Conservation (phyloP, 1,140 invertebrate genomes). For the Papilio xuthus region DNA sequence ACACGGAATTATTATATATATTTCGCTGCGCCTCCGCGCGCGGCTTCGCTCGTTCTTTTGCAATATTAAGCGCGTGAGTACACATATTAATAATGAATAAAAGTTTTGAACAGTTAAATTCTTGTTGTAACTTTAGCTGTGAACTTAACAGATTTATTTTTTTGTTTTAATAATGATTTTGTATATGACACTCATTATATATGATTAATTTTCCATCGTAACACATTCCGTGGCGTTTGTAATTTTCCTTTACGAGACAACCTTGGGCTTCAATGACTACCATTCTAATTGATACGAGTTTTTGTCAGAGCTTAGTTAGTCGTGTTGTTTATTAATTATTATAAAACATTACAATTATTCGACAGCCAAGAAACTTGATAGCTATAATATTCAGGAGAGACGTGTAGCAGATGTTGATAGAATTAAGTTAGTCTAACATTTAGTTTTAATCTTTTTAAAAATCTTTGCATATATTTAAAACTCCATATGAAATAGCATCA, state of each 20-base stretch:
- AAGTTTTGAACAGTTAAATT: not conserved
- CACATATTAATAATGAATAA: not conserved
- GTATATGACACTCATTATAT: no score
- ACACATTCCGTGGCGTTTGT: not conserved
- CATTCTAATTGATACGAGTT: not conserved
- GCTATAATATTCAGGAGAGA: no score
- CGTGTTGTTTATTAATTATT: not conserved
- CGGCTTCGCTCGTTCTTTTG: conserved; percentile 21
- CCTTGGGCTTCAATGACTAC: not conserved
- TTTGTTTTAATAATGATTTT: no score
- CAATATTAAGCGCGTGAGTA: conserved; percentile 12
- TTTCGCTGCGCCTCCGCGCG: conserved; percentile 7
- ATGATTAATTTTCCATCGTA: not conserved
- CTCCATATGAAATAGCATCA: not conserved
- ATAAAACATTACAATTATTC: not conserved
- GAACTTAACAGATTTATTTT: no score
- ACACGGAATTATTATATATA: conserved; percentile 32
- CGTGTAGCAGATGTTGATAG: not conserved
- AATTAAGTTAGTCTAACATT: no score
- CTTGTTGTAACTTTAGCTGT: no score
- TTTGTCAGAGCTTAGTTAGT: not conserved
- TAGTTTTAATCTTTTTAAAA: not conserved
- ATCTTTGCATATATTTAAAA: not conserved
- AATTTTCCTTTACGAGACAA: not conserved
- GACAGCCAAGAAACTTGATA: not conserved